These are phyloP conservation scores for Drosophila subobscura DNA, from an alignment of 1,140 invertebrate species.

Conservation along the genomic window DNA sequence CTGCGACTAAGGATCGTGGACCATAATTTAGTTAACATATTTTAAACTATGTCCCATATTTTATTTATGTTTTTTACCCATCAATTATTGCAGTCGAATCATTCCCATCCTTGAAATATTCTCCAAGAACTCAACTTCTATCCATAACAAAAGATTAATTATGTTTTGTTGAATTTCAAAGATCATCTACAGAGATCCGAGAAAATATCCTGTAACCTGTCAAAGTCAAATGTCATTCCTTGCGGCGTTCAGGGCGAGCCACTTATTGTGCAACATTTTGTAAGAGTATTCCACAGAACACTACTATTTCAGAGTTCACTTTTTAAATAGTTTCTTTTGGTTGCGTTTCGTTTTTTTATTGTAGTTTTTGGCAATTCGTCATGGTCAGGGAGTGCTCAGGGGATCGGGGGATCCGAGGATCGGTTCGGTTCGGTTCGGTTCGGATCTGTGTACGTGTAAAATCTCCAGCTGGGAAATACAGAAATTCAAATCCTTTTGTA, in stretches of 20 bases:
- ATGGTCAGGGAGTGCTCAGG: constrained; percentile 45
- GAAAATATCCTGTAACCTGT: background rate
- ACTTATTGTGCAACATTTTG: constrained; percentile 23
- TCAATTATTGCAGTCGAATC: too few species aligned
- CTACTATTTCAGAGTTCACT: constrained; percentile 13
- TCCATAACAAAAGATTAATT: too few species aligned
- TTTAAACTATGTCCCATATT: too few species aligned
- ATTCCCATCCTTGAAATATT: too few species aligned
- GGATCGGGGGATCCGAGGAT: constrained; percentile 1
- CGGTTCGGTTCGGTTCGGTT: too few species aligned
- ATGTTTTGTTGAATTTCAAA: too few species aligned
- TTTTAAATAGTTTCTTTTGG: constrained; percentile 11
- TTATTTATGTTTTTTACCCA: too few species aligned
- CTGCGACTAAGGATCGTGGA: too few species aligned
- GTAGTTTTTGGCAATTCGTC: constrained; percentile 63
- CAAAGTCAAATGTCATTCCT: background rate
- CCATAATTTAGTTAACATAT: too few species aligned
- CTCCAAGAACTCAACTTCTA: too few species aligned
- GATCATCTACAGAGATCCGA: too few species aligned
- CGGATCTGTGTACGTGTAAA: constrained; percentile 50
- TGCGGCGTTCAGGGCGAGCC: constrained; percentile 4
- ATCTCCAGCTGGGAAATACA: constrained; percentile 63
- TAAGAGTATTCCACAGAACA: constrained; percentile 13
- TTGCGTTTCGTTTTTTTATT: constrained; percentile 23
- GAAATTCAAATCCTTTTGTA: constrained; percentile 68